Percentiles rank a stretch among this genome's conserved stretches.
Conservation (phyloP, 2,888 invertebrate species). For the Osmoderma eremita region DNA sequence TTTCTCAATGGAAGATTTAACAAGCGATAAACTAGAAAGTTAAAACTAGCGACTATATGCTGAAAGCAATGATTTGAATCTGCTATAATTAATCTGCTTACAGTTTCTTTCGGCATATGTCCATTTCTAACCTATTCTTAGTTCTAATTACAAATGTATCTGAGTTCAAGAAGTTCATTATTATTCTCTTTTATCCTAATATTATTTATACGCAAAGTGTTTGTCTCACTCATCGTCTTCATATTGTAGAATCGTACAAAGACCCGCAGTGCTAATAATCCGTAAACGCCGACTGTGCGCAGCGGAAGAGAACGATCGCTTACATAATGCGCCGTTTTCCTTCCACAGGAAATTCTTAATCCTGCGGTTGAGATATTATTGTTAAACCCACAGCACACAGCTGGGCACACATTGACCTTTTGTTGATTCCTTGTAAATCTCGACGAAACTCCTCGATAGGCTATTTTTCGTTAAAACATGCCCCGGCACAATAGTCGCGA, state of each 20-base stretch:
- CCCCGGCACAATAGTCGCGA: conserved; percentile 16
- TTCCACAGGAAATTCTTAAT: conserved; percentile 42
- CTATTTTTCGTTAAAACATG: conserved; percentile 35
- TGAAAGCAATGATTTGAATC: too few species aligned
- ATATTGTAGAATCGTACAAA: neutral
- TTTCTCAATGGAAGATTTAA: too few species aligned
- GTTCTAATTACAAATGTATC: too few species aligned
- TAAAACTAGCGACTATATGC: too few species aligned
- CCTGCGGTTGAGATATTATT: conserved; percentile 49
- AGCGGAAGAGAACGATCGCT: conserved; percentile 32
- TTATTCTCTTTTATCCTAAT: too few species aligned
- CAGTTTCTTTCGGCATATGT: too few species aligned
- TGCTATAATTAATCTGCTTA: too few species aligned
- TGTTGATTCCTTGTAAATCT: conserved; percentile 41
- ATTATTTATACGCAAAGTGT: too few species aligned
- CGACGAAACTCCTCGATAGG: conserved; percentile 38
- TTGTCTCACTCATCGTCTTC: neutral
- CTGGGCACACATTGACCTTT: conserved; percentile 51
- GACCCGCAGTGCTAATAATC: conserved; percentile 5
- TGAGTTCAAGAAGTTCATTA: too few species aligned
- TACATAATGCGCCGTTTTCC: conserved; percentile 29
- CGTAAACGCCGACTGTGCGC: neutral
- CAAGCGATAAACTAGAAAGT: too few species aligned
- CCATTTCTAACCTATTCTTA: too few species aligned
- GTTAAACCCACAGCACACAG: too few species aligned